phyloP scores from a whole-genome alignment of 2,113 vertebrate genomes.

The Garra rufa region DNA sequence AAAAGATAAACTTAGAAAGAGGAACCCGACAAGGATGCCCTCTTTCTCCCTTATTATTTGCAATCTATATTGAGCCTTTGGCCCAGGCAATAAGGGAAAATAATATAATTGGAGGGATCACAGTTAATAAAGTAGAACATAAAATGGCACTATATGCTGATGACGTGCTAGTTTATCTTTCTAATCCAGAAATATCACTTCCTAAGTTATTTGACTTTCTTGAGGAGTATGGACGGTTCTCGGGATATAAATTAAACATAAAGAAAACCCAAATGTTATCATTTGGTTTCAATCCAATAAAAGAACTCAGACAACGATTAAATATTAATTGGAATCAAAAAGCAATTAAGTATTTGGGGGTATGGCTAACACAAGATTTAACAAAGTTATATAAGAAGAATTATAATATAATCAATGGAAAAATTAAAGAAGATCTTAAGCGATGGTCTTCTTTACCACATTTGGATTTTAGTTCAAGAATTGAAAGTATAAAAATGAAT shows the following conservation, averaged over 20 bases:
- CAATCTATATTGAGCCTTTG: too few species aligned
- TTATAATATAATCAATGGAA: neutral
- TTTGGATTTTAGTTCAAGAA: neutral
- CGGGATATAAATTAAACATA: neutral
- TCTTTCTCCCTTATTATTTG: too few species aligned
- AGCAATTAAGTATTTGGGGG: neutral
- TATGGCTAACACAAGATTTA: slow-evolving; percentile 1
- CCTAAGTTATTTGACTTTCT: neutral
- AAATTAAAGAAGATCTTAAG: neutral
- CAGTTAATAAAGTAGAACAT: too few species aligned
- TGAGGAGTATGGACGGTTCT: too few species aligned
- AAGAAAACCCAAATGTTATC: neutral
- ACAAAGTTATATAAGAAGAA: neutral
- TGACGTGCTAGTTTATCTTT: neutral
- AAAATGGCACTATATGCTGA: neutral
- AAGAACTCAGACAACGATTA: neutral
- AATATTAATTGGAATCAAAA: neutral
- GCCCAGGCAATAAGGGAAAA: too few species aligned
- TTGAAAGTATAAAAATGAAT: too few species aligned
- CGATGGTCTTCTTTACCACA: neutral
- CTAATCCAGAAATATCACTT: neutral
- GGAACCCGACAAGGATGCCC: too few species aligned
- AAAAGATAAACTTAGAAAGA: too few species aligned
- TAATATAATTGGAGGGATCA: too few species aligned
- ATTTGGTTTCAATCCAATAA: neutral